phyloP scores from a whole-genome alignment of 2,113 vertebrate species.

The Pungitius pungitius region DNA sequence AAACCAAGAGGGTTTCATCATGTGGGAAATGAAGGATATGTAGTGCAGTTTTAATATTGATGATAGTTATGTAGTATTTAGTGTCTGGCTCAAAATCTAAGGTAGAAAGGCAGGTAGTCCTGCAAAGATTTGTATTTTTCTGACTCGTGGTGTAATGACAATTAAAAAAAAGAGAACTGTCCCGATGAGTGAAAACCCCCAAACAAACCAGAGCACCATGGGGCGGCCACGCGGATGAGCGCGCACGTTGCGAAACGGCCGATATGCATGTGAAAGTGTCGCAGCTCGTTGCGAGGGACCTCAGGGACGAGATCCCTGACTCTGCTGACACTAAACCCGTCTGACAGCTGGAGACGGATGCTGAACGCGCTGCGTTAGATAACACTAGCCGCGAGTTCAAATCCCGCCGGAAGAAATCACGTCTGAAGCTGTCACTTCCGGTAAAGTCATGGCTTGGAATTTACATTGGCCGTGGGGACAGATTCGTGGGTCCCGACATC shows the following conservation, averaged over 20 bases:
- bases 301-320: constrained; percentile 33
- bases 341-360: constrained; percentile 60
- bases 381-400: constrained; percentile 50
- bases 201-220: too few species aligned
- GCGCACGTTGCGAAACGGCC: too few species aligned
- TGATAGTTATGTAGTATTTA: neutral
- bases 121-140: too few species aligned
- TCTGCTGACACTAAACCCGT: constrained; percentile 35
- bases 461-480: constrained; percentile 11
- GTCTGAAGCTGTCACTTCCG: constrained; percentile 63
- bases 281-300: constrained; percentile 21
- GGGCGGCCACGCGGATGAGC: too few species aligned
- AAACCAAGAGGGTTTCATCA: neutral
- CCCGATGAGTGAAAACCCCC: too few species aligned
- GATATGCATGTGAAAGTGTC: constrained; percentile 21
- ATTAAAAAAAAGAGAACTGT: too few species aligned
- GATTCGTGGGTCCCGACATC: constrained; percentile 7
- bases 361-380: constrained; percentile 57
- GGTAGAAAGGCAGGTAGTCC: too few species aligned
- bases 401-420: constrained; percentile 40
- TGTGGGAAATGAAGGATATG: neutral
- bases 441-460: constrained; percentile 45
- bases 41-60: neutral
- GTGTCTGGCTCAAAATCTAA: neutral
- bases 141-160: too few species aligned